Base-by-base conservation (phyloP, 1,140 invertebrate genomes). In the Chironomus striatipennis region DNA sequence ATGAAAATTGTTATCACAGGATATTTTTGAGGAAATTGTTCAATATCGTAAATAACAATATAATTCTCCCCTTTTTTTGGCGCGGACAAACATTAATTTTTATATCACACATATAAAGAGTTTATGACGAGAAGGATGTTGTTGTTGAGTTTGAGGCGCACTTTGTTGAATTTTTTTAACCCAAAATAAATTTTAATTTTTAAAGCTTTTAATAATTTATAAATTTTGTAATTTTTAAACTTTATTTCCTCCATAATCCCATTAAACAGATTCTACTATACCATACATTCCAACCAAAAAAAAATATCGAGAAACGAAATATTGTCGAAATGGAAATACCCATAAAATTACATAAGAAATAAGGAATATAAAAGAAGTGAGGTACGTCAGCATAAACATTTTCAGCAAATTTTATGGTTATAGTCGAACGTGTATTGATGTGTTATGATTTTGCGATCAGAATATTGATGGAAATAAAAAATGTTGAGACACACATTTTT, bases 371-470 rank as follows among this genome's bases (percentile, higher is more conserved):
- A 34, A 34, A 34, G 24, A 34, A 34, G 24, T 34, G 24, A 34
- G 24, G 24, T 34, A 70, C n/a, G n/a, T 18, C 18, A 18, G 17
- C 18, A 70, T 70, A 70, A 70, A 70, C 8, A 2, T 70, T 18
- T 20, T 18, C 65, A 70, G 18, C 12, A 70, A 70, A 70, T 70
- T 70, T 70, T 70, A 70, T 70, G 17, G 18, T 70, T 70, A 70
- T 70, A 5, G 65, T 70, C 65, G 65, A 70, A 70, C 65, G 65
- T 70, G 65, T 21, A 21, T 21, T 21, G 47, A 57, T 10, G 47
- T 70, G 65, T 70, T 70, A 70, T 21, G 65, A 70, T 70, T 70
- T 70, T 57, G 47, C 47, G 47, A 57, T 57, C 47, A n/a, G 12
- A 57, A n/a, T 57, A n/a, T 57, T 57, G 47, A 57, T 57, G 47